Conservation (phyloP, 1,140 invertebrate species). For the Papilio dardanus region DNA sequence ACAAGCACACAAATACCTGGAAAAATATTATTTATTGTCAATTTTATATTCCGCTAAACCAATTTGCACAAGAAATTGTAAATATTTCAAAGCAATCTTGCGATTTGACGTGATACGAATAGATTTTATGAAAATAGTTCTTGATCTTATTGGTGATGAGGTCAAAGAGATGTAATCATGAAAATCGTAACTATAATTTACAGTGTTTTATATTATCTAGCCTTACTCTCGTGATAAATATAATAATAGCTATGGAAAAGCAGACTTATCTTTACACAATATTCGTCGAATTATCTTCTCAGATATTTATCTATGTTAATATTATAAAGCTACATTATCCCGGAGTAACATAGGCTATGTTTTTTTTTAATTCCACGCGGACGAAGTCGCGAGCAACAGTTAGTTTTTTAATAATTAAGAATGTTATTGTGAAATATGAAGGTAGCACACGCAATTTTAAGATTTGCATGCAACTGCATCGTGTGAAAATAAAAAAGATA, state of each 20-base stretch:
- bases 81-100: neutral
- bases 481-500: conserved; percentile 21
- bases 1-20: conserved; percentile 74
- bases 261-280: too few species aligned
- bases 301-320: too few species aligned
- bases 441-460: neutral
- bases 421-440: neutral
- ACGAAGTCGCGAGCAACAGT: too few species aligned
- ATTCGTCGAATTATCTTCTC: too few species aligned
- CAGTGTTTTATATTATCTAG: neutral
- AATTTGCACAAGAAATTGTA: neutral
- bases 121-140: neutral
- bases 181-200: neutral
- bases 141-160: neutral
- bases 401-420: neutral
- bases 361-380: too few species aligned
- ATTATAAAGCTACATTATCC: too few species aligned
- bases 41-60: neutral
- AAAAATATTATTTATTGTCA: conserved; percentile 39
- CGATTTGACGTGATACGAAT: neutral
- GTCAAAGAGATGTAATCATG: neutral
- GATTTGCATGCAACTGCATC: neutral
- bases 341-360: too few species aligned
- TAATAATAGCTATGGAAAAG: too few species aligned
- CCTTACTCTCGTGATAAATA: neutral